phyloP scores from a whole-genome alignment of 2,888 invertebrate genomes.

The Oligia fasciuncula region DNA sequence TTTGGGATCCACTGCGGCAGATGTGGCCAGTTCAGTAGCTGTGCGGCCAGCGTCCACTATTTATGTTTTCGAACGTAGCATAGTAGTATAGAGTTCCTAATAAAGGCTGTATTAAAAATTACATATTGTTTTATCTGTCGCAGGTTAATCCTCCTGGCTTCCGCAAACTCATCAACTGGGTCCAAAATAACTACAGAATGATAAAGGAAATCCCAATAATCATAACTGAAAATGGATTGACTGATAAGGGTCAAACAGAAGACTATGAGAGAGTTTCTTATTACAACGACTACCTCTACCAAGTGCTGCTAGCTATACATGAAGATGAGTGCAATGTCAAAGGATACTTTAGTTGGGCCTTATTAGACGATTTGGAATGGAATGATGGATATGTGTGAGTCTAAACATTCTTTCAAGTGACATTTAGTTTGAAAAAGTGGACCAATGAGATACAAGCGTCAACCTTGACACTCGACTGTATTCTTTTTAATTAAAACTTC shows the following conservation, averaged over 20 bases:
- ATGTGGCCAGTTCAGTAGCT: no score
- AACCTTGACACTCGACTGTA: not conserved
- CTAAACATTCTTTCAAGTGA: not conserved
- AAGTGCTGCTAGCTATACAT: conserved; percentile 71
- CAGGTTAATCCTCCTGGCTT: conserved; percentile 92
- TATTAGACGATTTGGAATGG: conserved; percentile 67
- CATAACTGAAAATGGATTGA: conserved; percentile 88
- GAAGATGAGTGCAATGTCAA: conserved; percentile 75
- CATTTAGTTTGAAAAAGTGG: not conserved
- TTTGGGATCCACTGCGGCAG: no score
- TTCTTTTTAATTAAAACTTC: not conserved
- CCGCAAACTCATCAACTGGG: conserved; percentile 91
- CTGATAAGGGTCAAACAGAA: conserved; percentile 78
- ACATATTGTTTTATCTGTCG: not conserved
- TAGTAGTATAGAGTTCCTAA: no score
- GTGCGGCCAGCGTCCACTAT: no score
- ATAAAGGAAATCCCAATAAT: conserved; percentile 84
- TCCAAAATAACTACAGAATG: conserved; percentile 89
- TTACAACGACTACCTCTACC: conserved; percentile 77
- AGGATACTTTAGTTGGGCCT: conserved; percentile 81
- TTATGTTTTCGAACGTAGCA: no score
- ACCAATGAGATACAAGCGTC: not conserved
- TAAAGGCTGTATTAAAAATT: not conserved
- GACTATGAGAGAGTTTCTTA: conserved; percentile 83
- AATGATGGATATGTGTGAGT: conserved; percentile 77